A percentile compares a stretch with the other conserved stretches of the same genome.
phyloP scores from a whole-genome alignment of 2,888 invertebrate species.

The Diabrotica balteata region DNA sequence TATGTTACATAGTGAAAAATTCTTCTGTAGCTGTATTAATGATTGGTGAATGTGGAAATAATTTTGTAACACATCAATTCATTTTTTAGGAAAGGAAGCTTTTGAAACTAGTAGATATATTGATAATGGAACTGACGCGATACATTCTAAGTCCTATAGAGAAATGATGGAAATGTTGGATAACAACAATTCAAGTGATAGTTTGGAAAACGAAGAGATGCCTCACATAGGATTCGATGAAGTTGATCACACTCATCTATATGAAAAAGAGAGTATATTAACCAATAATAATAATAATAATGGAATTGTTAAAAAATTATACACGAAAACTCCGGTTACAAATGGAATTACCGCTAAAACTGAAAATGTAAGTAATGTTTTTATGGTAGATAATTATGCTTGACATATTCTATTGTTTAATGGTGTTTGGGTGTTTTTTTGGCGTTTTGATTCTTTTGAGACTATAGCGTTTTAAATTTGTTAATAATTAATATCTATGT shows the following conservation, averaged over 20 bases:
- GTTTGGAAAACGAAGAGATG: constrained; percentile 61
- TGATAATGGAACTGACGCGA: constrained; percentile 41
- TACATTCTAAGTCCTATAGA: constrained; percentile 35
- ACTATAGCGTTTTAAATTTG: no score
- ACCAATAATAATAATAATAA: constrained; percentile 15
- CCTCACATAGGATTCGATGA: constrained; percentile 58
- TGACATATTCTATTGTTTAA: no score
- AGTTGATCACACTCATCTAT: constrained; percentile 42
- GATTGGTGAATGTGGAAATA: no score
- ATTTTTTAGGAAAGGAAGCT: constrained; percentile 43
- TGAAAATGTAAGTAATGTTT: constrained; percentile 11
- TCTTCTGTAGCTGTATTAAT: no score
- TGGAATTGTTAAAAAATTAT: constrained; percentile 56
- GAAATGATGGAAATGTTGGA: constrained; percentile 59
- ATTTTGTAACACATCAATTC: background rate
- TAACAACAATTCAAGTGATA: constrained; percentile 57
- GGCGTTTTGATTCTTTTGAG: no score
- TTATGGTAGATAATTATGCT: no score
- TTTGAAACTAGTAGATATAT: constrained; percentile 52
- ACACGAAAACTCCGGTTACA: constrained; percentile 28
- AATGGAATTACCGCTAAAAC: background rate
- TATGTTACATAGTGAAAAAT: no score
- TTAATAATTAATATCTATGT: no score
- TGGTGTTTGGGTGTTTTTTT: no score
- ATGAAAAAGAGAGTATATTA: constrained; percentile 5